A percentile compares a stretch with the other conserved stretches of the same genome.
Conservation (phyloP, 1,140 invertebrate genomes). For the Lepidostoma basale region DNA sequence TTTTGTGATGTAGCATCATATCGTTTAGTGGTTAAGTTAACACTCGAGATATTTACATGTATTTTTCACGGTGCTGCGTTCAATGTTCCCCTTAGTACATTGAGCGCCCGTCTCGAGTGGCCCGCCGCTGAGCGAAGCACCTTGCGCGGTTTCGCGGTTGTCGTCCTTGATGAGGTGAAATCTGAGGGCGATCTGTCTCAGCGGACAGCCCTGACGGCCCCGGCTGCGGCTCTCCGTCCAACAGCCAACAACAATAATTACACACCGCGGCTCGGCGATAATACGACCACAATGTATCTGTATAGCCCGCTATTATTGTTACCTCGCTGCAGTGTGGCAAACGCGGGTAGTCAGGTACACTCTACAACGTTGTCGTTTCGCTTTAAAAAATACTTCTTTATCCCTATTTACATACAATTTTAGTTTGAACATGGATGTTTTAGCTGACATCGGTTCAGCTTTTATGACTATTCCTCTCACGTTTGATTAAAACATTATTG, state of each 20-base stretch:
- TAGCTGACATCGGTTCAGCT: too few species aligned
- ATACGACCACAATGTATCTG: conserved; percentile 17
- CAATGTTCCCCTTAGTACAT: too few species aligned
- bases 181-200: not conserved
- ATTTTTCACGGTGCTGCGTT: too few species aligned
- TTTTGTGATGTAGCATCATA: too few species aligned
- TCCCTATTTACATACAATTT: not conserved
- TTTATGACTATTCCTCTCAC: too few species aligned
- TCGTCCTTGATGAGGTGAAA: conserved; percentile 12
- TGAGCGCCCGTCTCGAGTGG: too few species aligned
- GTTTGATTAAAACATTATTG: too few species aligned
- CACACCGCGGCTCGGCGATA: not conserved
- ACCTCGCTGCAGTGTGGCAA: not conserved
- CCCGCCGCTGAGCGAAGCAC: too few species aligned
- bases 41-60: too few species aligned
- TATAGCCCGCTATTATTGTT: not conserved
- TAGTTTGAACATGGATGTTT: not conserved
- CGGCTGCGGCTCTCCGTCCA: not conserved
- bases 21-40: too few species aligned
- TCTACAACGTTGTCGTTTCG: conserved; percentile 10
- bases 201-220: not conserved
- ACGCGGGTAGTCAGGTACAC: too few species aligned
- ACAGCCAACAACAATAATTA: not conserved
- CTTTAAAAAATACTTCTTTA: not conserved
- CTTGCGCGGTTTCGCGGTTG: too few species aligned